Evolutionary conservation across 2,113 vertebrate species (phyloP).

Genomic region (Hoplias malabaricus): DNA sequence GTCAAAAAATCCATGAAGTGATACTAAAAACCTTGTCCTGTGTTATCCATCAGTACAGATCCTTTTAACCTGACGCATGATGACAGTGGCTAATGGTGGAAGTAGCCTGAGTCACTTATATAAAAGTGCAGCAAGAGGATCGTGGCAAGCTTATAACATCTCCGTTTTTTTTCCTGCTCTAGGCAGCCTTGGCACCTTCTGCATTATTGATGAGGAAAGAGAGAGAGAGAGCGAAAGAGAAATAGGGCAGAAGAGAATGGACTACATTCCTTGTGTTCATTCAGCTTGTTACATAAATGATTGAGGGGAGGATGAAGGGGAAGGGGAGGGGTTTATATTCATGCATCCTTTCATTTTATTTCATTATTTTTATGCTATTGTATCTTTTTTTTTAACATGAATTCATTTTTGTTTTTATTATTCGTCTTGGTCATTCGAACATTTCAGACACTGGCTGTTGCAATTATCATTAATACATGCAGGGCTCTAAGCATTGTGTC

Average conservation of each 20-base stretch:
- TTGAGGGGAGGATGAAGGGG: conserved; percentile 21
- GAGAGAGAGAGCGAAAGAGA: conserved; percentile 49
- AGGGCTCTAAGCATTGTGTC: conserved; percentile 5
- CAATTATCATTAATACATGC: conserved; percentile 24
- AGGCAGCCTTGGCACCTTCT: conserved; percentile 51
- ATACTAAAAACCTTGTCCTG: too few species aligned
- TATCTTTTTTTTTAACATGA: conserved; percentile 7
- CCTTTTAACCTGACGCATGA: neutral
- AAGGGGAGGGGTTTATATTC: conserved; percentile 29
- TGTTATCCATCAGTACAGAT: neutral
- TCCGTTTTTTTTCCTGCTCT: conserved; percentile 37
- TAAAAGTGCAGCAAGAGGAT: conserved; percentile 36
- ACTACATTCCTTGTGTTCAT: conserved; percentile 54
- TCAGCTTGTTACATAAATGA: conserved; percentile 52
- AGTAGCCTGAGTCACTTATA: conserved; percentile 8
- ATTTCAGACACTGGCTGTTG: neutral
- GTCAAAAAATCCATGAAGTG: too few species aligned
- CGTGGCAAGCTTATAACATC: conserved; percentile 42
- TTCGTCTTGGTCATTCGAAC: conserved; percentile 14
- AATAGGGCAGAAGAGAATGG: conserved; percentile 57
- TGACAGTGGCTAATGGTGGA: neutral
- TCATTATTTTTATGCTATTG: conserved; percentile 18
- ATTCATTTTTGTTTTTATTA: too few species aligned
- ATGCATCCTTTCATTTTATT: conserved; percentile 5
- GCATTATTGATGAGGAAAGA: conserved; percentile 53